Evolutionary conservation across 1,140 invertebrate species (phyloP).

Genomic region (Drosophila ficusphila): DNA sequence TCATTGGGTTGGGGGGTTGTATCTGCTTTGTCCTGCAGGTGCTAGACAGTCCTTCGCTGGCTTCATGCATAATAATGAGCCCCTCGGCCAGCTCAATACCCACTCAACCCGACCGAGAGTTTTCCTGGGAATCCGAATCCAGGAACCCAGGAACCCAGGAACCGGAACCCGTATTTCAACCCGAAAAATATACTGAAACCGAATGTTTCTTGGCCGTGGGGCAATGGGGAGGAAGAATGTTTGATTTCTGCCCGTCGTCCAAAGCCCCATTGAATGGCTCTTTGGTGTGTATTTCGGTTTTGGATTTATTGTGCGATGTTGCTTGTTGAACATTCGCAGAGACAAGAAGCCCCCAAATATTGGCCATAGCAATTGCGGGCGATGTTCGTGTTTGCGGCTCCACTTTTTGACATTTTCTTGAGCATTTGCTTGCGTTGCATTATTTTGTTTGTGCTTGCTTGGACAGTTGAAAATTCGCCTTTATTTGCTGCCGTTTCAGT

Average conservation of each 20-base stretch:
- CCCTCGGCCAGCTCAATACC: slow-evolving; percentile 30
- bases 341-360: slow-evolving; percentile 60
- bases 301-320: slow-evolving; percentile 74
- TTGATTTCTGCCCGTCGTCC: slow-evolving; percentile 51
- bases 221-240: slow-evolving; percentile 20
- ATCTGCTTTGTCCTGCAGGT: slow-evolving; percentile 73
- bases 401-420: slow-evolving; percentile 51
- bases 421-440: slow-evolving; percentile 69
- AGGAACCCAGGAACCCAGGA: background rate
- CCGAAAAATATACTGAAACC: slow-evolving; percentile 14
- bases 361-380: slow-evolving; percentile 49
- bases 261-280: slow-evolving; percentile 46
- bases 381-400: slow-evolving; percentile 44
- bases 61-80: slow-evolving; percentile 80
- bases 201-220: slow-evolving; percentile 35
- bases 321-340: slow-evolving; percentile 41
- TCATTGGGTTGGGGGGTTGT: no score
- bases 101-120: slow-evolving; percentile 23
- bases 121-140: background rate
- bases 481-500: slow-evolving; percentile 34
- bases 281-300: slow-evolving; percentile 62
- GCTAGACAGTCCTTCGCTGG: slow-evolving; percentile 69
- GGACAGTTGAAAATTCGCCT: slow-evolving; percentile 25
- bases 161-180: background rate
- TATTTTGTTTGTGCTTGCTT: slow-evolving; percentile 52